Conservation (phyloP, 2,888 invertebrate genomes). For the Neocrepidodera transversa region DNA sequence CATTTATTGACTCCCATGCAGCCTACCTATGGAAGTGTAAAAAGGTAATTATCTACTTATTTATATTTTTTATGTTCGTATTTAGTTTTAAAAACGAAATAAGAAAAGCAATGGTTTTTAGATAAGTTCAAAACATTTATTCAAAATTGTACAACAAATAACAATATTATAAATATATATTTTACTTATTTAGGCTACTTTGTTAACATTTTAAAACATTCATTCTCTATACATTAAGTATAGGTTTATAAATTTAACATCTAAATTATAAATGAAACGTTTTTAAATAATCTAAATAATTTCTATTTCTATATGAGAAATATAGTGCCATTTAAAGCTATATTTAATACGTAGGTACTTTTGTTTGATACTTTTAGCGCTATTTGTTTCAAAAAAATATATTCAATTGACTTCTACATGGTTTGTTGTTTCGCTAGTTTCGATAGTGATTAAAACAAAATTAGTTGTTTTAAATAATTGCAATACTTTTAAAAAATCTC, state of each 20-base stretch:
- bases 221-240: conserved; percentile 32
- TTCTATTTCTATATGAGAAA: not conserved
- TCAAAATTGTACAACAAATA: conserved; percentile 43
- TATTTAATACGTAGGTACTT: not conserved
- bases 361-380: not conserved
- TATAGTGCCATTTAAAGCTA: conserved; percentile 1
- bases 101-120: too few species aligned
- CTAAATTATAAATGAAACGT: conserved; percentile 26
- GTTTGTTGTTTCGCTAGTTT: too few species aligned
- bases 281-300: conserved; percentile 12
- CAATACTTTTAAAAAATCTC: too few species aligned
- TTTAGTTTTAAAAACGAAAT: too few species aligned
- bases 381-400: too few species aligned
- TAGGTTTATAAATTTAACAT: conserved; percentile 18
- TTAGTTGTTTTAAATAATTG: too few species aligned
- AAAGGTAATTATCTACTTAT: too few species aligned
- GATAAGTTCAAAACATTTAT: conserved; percentile 38
- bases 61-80: too few species aligned
- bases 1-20: too few species aligned
- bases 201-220: conserved; percentile 34
- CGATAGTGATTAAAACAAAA: too few species aligned
- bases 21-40: too few species aligned
- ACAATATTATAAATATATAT: conserved; percentile 43
- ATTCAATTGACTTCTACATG: too few species aligned
- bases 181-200: conserved; percentile 32